Percentiles rank a stretch among this genome's conserved stretches.
phyloP scores from a whole-genome alignment of 2,888 invertebrate genomes.

The Globia sparganii region DNA sequence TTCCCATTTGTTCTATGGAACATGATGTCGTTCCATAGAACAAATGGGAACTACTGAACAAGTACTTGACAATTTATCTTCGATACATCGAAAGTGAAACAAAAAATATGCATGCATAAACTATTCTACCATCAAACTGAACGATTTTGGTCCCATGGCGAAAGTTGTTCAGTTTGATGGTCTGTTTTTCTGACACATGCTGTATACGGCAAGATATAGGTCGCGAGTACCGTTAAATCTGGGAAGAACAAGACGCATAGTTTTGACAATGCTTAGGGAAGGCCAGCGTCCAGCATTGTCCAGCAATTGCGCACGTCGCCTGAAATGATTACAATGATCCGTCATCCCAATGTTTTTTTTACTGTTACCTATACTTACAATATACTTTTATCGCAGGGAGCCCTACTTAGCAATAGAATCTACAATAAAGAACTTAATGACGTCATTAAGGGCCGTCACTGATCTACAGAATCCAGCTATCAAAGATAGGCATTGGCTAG shows the following conservation, averaged over 20 bases:
- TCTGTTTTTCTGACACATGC: not conserved
- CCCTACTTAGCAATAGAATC: constrained; percentile 95
- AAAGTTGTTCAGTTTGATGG: not conserved
- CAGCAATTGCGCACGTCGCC: not conserved
- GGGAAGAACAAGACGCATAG: not conserved
- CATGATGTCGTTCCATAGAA: no score
- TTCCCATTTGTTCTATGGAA: no score
- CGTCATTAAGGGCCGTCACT: constrained; percentile 97
- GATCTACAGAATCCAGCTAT: constrained; percentile 98
- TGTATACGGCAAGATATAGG: not conserved
- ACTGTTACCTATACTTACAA: not conserved
- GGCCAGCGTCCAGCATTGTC: not conserved
- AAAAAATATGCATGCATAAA: not conserved
- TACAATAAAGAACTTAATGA: constrained; percentile 97
- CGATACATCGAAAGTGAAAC: no score
- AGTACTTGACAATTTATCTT: not conserved
- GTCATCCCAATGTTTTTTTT: not conserved
- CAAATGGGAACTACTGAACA: no score
- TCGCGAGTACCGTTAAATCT: not conserved
- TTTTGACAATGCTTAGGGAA: not conserved
- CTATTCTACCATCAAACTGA: not conserved
- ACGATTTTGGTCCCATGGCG: not conserved
- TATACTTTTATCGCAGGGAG: constrained; percentile 88
- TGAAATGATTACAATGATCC: not conserved
- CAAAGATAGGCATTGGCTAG: constrained; percentile 97